Evolutionary conservation across 2,113 vertebrate genomes (phyloP), one percentile per base, ranked within the genome.

Genomic region (Stomatorhinus ivindoensis): DNA sequence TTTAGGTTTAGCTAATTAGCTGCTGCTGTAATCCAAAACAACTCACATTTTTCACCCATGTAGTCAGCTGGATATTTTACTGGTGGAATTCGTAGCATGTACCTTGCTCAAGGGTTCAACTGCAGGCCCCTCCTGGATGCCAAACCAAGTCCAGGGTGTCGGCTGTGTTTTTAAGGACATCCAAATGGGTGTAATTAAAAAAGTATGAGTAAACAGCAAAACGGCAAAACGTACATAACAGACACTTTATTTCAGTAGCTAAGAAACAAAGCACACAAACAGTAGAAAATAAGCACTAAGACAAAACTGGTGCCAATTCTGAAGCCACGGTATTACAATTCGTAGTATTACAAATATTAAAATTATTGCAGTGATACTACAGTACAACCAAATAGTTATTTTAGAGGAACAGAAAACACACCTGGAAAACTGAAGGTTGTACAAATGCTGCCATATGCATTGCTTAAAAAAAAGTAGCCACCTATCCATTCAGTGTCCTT

Each of bases 281-380:
- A 92, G 94, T 94, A 95, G 93, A 95, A 95, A 95, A 84, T 91
- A 88, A 87, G 92, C 89, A 90, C 93, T 91, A 94, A 94, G 94
- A 95, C 93, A 93, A 95, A 94, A 94, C 93, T 92, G 87, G 93
- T 94, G 93, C 92, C 93, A 91, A 94, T 94, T 91, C 87, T 93
- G 93, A 95, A 95, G 94, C 94, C 94, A 96, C 95, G 92, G 89
- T 90, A 94, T 94, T 92, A 92, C 92, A 93, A 93, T 91, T 92
- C 90, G 94, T 93, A 93, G 90, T 82, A 90, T 95, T 95, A 95
- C 93, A 95, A 95, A 95, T 93, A 94, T 93, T 91, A 90, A 80
- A 88, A 93, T 95, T 95, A 96, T 96, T 96, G 95, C 95, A 95
- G 93, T 93, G 90, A 94, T 91, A 95, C 92, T 93, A 95, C 94